phyloP scores from a whole-genome alignment of 2,797 vertebrate species.

The Urophycis tenuis region DNA sequence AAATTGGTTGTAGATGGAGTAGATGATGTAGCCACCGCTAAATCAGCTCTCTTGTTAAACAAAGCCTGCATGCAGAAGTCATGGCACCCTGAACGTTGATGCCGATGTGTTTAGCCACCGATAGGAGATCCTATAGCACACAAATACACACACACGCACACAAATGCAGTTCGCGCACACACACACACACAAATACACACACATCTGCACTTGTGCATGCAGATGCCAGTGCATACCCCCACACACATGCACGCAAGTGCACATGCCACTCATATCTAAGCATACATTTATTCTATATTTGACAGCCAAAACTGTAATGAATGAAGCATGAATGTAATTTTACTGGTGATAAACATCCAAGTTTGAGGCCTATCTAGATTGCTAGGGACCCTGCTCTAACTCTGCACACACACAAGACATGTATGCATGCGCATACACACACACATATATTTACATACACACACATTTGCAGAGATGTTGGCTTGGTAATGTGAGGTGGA shows the following conservation, averaged over 20 bases:
- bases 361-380: slow-evolving; percentile 14
- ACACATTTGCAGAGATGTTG: neutral
- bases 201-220: too few relatives aligned
- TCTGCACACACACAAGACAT: neutral
- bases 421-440: neutral
- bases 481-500: too few relatives aligned
- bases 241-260: neutral
- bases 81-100: slow-evolving; percentile 21
- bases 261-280: neutral
- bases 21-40: slow-evolving; percentile 12
- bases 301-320: slow-evolving; percentile 35
- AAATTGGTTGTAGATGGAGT: slow-evolving; percentile 30
- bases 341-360: slow-evolving; percentile 26
- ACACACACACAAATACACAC: too few relatives aligned
- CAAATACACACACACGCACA: neutral
- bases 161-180: too few relatives aligned
- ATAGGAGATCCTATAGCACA: slow-evolving; percentile 31
- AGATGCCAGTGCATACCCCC: neutral
- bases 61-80: slow-evolving; percentile 27
- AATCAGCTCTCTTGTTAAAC: slow-evolving; percentile 35
- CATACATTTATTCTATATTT: slow-evolving; percentile 23
- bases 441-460: neutral
- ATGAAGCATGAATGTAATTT: slow-evolving; percentile 40
- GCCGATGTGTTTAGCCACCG: slow-evolving; percentile 32
- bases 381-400: slow-evolving; percentile 1